Base-by-base conservation (phyloP, 2,797 vertebrate species). In the Poeciliopsis gracilis region DNA sequence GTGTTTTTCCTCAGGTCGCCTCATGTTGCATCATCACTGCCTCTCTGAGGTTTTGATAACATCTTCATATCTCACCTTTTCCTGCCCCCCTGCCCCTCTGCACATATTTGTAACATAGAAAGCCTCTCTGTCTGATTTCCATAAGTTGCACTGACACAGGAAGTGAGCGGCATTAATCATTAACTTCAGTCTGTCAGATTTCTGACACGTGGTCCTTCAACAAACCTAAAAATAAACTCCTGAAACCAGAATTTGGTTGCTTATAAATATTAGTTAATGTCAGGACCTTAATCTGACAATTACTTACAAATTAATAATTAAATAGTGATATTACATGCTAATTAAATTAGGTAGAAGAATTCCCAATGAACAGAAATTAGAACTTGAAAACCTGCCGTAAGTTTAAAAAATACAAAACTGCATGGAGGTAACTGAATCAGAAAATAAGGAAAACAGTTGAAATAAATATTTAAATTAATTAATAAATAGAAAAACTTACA, bases 21-120 rank as follows among this genome's bases (percentile, higher is more conserved):
- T 70, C 78, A 38, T 57, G 41, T 75, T 75, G 41, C 63, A 49
- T 75, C 51, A 75, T 13, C 51, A 20, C n/a, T n/a, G 38, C 67
- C 66, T 70, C 41, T 30, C 18, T 8, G 49, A 36, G 23, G 66
- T 38, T 43, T 23, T 49, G 75, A 67, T 76, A 79, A 75, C 73
- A 57, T 79, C 73, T 46, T 28, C 72, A 75, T 79, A 74, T 71
- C 51, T 75, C 66, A 70, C 25, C 78, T 69, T 70, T 16, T 55
- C 70, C 70, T 63, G 28, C 23, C 55, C 61, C 38, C 61, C 51
- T n/a, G 3, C 78, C 13, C 25, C 25, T 13, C 36, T 33, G 28
- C 59, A 20, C 59, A 63, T 28, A 33, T 57, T 49, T 59, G 61
- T 77, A 7, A 53, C 9, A 30, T 71, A 45, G 55, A 71, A 77